These are phyloP conservation scores for Lamellibrachia satsuma DNA, from an alignment of 2,888 invertebrate genomes.

Conservation along the genomic window DNA sequence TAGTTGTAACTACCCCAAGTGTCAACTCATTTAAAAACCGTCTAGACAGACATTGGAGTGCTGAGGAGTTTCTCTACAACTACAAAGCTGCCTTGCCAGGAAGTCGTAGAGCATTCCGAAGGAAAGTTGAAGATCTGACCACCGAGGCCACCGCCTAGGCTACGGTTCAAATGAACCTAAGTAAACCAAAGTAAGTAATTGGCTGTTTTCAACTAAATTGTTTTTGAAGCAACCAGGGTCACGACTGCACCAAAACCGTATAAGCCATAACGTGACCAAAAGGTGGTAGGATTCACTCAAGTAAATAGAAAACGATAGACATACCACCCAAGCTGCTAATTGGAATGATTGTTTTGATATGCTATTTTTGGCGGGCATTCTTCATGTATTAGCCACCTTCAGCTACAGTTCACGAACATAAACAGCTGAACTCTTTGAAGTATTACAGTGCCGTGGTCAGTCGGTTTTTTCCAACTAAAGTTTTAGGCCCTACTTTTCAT, in stretches of 20 bases:
- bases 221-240: neutral
- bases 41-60: no score
- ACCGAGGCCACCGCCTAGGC: no score
- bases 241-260: neutral
- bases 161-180: no score
- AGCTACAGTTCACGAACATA: neutral
- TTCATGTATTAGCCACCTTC: neutral
- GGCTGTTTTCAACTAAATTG: neutral
- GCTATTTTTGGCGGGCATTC: neutral
- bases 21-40: no score
- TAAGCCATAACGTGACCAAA: neutral
- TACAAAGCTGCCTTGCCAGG: no score
- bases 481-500: neutral
- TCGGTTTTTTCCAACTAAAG: neutral
- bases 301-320: neutral
- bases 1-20: no score
- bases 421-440: neutral
- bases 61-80: no score
- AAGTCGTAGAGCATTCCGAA: no score
- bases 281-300: neutral
- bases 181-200: no score
- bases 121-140: no score
- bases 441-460: neutral
- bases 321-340: neutral
- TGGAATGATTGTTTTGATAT: neutral